These are phyloP conservation scores for Petaurus breviceps DNA, from an alignment of 2,113 vertebrate species.

Conservation along the genomic window DNA sequence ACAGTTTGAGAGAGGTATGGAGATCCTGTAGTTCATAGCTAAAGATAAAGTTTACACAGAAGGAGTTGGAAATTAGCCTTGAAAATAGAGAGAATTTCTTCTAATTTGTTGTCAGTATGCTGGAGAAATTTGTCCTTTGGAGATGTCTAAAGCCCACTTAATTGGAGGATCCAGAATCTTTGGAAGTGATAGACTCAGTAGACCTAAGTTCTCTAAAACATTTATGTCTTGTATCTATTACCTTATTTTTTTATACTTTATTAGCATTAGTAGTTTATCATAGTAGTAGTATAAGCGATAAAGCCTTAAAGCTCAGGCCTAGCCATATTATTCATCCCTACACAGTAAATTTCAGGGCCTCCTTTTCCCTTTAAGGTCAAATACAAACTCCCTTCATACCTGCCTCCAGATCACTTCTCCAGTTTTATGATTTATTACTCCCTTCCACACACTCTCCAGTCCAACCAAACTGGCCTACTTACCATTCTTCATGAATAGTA, in stretches of 20 bases:
- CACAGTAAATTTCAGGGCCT: not conserved
- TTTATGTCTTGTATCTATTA: not conserved
- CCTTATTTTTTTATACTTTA: not conserved
- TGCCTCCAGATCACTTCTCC: not conserved
- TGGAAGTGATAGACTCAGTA: not conserved
- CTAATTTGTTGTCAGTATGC: not conserved
- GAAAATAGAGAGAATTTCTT: conserved; percentile 22
- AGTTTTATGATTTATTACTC: not conserved
- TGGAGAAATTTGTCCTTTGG: conserved; percentile 24
- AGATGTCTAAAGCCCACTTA: not conserved
- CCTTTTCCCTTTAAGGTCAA: not conserved
- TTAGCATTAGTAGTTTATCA: not conserved
- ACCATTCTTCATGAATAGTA: no score
- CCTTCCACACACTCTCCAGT: not conserved
- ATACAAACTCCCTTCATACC: not conserved
- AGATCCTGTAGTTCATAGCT: not conserved
- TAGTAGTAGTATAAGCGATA: not conserved
- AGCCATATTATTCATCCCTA: not conserved
- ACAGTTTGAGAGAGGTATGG: not conserved
- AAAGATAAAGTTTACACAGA: not conserved
- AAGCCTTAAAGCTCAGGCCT: not conserved
- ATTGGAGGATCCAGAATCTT: conserved; percentile 5
- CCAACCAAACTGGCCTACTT: not conserved
- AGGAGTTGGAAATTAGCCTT: not conserved
- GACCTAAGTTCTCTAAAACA: not conserved